Evolutionary conservation across 2,113 vertebrate genomes (phyloP).

Genomic region (Plectropomus leopardus): DNA sequence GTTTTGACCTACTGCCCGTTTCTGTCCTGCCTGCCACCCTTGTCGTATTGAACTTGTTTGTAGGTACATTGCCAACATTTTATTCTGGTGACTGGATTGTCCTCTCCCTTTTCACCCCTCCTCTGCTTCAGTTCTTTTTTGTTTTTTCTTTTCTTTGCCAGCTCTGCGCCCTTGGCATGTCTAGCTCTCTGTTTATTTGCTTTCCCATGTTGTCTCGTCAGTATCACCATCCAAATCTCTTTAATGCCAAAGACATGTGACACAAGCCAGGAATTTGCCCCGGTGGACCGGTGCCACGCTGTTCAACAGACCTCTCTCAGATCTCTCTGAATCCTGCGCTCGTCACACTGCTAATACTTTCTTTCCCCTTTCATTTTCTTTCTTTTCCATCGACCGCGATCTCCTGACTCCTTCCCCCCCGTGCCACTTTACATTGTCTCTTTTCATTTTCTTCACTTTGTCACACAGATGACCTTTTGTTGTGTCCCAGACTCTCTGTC

Average conservation of each 20-base stretch:
- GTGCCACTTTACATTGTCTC: constrained; percentile 41
- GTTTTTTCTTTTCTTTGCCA: neutral
- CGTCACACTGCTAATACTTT: neutral
- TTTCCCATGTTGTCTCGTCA: constrained; percentile 4
- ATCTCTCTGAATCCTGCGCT: constrained; percentile 18
- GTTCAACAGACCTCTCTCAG: constrained; percentile 6
- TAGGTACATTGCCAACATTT: too few relatives aligned
- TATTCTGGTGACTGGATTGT: too few relatives aligned
- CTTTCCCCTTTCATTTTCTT: constrained; percentile 21
- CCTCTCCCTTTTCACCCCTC: neutral
- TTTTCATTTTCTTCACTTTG: constrained; percentile 49
- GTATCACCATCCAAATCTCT: constrained; percentile 23
- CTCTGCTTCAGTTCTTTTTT: neutral
- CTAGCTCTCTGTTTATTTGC: neutral
- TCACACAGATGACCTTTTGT: constrained; percentile 57
- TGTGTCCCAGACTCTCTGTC: constrained; percentile 17
- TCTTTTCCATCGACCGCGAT: constrained; percentile 24
- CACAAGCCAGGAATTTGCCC: constrained; percentile 30
- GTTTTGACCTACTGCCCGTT: neutral
- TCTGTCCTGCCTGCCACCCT: neutral
- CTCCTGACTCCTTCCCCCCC: constrained; percentile 29
- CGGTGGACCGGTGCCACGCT: neutral
- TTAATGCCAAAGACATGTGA: constrained; percentile 29
- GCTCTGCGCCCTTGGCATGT: neutral
- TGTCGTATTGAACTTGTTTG: neutral